These are phyloP conservation scores for Arctopsyche grandis DNA, from an alignment of 1,140 invertebrate genomes.

Conservation along the genomic window DNA sequence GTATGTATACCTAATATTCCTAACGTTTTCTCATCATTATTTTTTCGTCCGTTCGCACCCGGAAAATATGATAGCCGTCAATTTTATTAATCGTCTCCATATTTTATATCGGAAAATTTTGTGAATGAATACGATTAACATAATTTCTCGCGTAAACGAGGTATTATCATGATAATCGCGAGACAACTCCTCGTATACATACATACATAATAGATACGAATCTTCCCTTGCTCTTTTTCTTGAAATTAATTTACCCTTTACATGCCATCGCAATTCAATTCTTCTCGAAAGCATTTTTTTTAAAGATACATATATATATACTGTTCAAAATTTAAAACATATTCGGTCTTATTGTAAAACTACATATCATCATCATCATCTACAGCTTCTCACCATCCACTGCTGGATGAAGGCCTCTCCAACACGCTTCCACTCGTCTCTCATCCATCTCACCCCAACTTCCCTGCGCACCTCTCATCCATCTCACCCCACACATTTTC, in stretches of 20 bases:
- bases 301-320: no score
- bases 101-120: neutral
- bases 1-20: neutral
- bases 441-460: no score
- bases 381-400: no score
- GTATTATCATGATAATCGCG: slow-evolving; percentile 4
- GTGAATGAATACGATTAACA: slow-evolving; percentile 8
- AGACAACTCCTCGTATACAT: neutral
- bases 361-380: no score
- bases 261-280: neutral
- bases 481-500: no score
- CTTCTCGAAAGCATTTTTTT: no score
- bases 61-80: neutral
- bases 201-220: neutral
- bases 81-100: neutral
- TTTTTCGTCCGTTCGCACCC: neutral
- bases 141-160: slow-evolving; percentile 4
- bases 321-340: no score
- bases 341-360: no score
- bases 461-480: no score
- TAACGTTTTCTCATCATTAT: neutral
- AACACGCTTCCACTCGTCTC: no score
- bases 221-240: neutral
- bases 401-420: no score
- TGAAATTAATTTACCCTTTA: neutral